Conservation (phyloP, 2,113 vertebrate genomes). For the Phalacrocorax aristotelis region DNA sequence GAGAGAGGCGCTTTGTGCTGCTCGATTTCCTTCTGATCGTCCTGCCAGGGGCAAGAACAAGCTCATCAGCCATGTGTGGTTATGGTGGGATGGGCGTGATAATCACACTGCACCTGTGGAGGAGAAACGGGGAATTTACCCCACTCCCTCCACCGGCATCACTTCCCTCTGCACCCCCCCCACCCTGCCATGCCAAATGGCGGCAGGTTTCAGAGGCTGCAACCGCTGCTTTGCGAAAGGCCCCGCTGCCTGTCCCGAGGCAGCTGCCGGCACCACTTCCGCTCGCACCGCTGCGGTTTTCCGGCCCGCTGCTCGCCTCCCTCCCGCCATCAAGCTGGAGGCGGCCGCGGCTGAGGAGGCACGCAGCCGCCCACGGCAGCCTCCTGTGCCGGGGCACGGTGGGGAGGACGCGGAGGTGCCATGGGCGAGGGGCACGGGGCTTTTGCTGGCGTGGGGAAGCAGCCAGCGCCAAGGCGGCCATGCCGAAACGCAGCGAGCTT, state of each 20-base stretch:
- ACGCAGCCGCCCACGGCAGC: not conserved
- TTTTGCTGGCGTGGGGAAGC: not conserved
- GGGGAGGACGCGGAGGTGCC: not conserved
- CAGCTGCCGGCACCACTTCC: not conserved
- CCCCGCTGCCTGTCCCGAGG: not conserved
- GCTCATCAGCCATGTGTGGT: rapidly evolving
- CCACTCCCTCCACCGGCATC: not conserved
- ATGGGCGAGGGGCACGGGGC: too few species aligned
- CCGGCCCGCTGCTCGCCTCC: not conserved
- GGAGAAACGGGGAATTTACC: not conserved
- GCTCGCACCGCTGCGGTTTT: constrained; percentile 46
- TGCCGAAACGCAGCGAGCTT: not conserved
- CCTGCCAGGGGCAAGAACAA: not conserved
- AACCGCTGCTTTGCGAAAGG: not conserved
- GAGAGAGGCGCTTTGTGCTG: constrained; percentile 64
- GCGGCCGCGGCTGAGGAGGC: not conserved
- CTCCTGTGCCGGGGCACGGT: not conserved
- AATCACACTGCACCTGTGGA: rapidly evolving
- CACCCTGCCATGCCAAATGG: rapidly evolving
- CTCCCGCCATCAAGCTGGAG: not conserved
- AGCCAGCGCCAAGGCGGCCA: not conserved
- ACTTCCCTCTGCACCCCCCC: not conserved
- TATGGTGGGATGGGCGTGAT: rapidly evolving
- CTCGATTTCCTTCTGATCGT: constrained; percentile 64
- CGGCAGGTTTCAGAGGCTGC: not conserved